These are phyloP conservation scores for Palythoa heliodiscus DNA, from an alignment of 92 coral and sea anemone species.

Conservation along the genomic window DNA sequence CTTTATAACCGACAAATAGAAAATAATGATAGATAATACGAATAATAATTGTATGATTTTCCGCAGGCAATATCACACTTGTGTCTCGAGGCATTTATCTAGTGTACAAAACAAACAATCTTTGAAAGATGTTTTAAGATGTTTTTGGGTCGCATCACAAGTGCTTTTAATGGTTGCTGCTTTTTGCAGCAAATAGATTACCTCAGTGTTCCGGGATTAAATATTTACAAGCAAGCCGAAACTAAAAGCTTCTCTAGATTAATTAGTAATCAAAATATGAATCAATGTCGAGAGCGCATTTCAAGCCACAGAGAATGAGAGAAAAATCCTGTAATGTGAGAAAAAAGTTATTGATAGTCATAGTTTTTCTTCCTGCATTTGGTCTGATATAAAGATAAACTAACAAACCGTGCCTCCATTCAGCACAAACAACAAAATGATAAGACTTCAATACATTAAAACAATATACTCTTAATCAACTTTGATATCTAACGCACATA, in stretches of 20 bases:
- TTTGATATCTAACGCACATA: background rate
- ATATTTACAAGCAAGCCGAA: background rate
- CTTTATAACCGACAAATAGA: background rate
- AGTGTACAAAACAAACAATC: background rate
- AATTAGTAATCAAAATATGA: background rate
- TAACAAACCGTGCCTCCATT: background rate
- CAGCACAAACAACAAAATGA: background rate
- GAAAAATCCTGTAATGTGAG: background rate
- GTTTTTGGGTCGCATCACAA: background rate
- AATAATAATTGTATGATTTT: background rate
- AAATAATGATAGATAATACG: background rate
- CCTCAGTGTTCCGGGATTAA: conserved; percentile 32
- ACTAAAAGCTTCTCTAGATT: background rate
- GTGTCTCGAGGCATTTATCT: background rate
- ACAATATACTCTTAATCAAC: background rate
- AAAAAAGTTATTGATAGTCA: background rate
- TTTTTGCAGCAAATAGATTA: conserved; percentile 6
- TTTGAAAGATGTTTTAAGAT: background rate
- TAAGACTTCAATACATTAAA: background rate
- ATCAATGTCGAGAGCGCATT: background rate
- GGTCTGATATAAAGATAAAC: conserved; percentile 7
- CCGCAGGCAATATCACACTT: background rate
- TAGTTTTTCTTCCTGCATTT: conserved; percentile 2
- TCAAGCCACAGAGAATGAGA: background rate
- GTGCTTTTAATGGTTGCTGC: conserved; percentile 25